Evolutionary conservation across 2,888 invertebrate species (phyloP).

Genomic region (Rhamnusium bicolor): DNA sequence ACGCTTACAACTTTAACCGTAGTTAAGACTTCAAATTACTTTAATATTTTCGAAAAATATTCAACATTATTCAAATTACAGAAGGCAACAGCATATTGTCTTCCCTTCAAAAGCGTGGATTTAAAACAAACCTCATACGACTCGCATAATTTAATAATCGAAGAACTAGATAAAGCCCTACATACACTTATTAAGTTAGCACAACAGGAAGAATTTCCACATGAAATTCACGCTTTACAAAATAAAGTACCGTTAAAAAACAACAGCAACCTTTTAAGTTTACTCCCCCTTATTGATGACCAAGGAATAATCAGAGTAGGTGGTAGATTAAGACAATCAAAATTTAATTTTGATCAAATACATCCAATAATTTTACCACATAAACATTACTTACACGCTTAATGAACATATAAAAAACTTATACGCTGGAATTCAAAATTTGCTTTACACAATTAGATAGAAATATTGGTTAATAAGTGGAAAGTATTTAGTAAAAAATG

Average conservation of each 20-base stretch:
- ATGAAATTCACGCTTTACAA: constrained; percentile 5
- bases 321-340: constrained; percentile 19
- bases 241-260: neutral
- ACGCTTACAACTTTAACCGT: neutral
- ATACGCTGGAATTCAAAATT: constrained; percentile 26
- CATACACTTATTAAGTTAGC: constrained; percentile 12
- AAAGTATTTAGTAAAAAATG: constrained; percentile 10
- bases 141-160: neutral
- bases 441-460: constrained; percentile 12
- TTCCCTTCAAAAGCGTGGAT: constrained; percentile 8
- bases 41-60: constrained; percentile 22
- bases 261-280: constrained; percentile 4
- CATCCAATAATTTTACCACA: constrained; percentile 19
- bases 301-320: constrained; percentile 28
- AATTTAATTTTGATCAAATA: constrained; percentile 16
- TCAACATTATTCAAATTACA: constrained; percentile 27
- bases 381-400: too few relatives aligned
- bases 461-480: constrained; percentile 28
- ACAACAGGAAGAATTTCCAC: constrained; percentile 13
- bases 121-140: neutral
- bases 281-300: constrained; percentile 27
- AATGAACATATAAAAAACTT: constrained; percentile 22
- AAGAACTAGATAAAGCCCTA: constrained; percentile 8
- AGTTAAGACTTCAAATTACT: neutral
- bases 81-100: constrained; percentile 11